phyloP scores from a whole-genome alignment of 2,888 invertebrate genomes.

The Trimorus sp. region DNA sequence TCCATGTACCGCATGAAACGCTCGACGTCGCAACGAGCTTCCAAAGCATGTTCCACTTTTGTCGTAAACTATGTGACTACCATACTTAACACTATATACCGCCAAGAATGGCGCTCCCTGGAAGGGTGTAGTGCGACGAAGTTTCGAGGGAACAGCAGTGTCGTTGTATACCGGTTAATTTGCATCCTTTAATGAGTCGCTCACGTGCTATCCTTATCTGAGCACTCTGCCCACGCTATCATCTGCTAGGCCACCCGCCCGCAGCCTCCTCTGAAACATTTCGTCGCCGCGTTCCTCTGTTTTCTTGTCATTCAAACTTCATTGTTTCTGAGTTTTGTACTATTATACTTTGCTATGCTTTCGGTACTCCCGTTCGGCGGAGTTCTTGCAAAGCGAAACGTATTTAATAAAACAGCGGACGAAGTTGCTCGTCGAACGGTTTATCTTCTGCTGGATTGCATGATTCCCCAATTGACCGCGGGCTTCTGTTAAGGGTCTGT shows the following conservation, averaged over 20 bases:
- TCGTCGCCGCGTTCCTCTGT: constrained; percentile 38
- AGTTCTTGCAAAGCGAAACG: constrained; percentile 4
- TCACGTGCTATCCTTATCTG: constrained; percentile 79
- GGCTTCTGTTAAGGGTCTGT: too few relatives aligned
- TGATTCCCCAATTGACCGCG: background rate
- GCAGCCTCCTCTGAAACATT: constrained; percentile 29
- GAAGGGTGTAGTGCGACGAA: constrained; percentile 67
- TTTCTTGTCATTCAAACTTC: constrained; percentile 58
- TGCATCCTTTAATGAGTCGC: constrained; percentile 81
- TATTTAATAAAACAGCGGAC: constrained; percentile 33
- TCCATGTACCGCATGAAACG: constrained; percentile 27
- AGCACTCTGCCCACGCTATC: constrained; percentile 67
- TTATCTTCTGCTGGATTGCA: constrained; percentile 19
- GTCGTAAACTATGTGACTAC: constrained; percentile 68
- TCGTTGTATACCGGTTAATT: constrained; percentile 75
- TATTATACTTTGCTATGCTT: constrained; percentile 33
- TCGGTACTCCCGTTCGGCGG: constrained; percentile 20
- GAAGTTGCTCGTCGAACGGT: constrained; percentile 20
- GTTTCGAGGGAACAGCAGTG: constrained; percentile 69
- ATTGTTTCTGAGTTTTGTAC: constrained; percentile 43
- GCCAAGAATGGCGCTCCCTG: constrained; percentile 65
- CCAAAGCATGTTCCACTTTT: constrained; percentile 71
- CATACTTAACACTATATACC: constrained; percentile 44
- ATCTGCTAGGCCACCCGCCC: constrained; percentile 21
- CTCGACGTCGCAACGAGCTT: constrained; percentile 67